Base-by-base conservation (phyloP, 2,113 vertebrate species). In the Lota lota region DNA sequence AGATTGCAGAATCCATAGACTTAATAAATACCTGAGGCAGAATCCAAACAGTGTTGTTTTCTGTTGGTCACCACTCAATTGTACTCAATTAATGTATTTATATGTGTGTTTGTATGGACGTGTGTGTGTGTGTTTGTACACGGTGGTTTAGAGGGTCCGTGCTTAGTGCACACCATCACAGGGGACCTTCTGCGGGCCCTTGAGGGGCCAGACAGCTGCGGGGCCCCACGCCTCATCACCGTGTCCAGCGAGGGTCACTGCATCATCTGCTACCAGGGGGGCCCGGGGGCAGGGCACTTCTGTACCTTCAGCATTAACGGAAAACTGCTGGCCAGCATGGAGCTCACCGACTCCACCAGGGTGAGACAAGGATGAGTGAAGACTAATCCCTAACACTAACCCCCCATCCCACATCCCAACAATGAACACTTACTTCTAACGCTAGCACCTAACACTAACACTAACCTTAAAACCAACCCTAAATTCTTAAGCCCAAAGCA, bases 271-370 rank as follows among this genome's bases (percentile, higher is more conserved):
- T 99, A 97, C 8, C 96, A 99, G 79, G 85, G 95, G 76, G 96
- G 97, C 14, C 4, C 28, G 4, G 28, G 28, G 28, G 2, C 2
- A 2, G 28, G 28, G 28, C 89, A 91, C 50, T 97, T 99, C 91
- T 98, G 95, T 90, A 99, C 97, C 87, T 98, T 98, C 91, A 98
- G 97, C 93, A 97, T 99, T 76, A 99, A 99, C 62, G 97, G 97
- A 65, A 99, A 99, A 87, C 93, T 97, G 75, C 87, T 99, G 89
- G 96, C 95, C 78, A 95, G 97, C 79, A 97, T 97, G 96, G 96
- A 98, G 79, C 92, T 98, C 88, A 95, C 91, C 19, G 97, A 99
- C 82, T 95, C 95, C 72, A 97, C 94, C 72, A 91, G 94, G 93
- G 96, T 99, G 88, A 90, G 84, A 5, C 11, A 47, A 33, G 28